Base-by-base conservation (phyloP, 1,140 invertebrate genomes). In the Luehdorfia chinensis region DNA sequence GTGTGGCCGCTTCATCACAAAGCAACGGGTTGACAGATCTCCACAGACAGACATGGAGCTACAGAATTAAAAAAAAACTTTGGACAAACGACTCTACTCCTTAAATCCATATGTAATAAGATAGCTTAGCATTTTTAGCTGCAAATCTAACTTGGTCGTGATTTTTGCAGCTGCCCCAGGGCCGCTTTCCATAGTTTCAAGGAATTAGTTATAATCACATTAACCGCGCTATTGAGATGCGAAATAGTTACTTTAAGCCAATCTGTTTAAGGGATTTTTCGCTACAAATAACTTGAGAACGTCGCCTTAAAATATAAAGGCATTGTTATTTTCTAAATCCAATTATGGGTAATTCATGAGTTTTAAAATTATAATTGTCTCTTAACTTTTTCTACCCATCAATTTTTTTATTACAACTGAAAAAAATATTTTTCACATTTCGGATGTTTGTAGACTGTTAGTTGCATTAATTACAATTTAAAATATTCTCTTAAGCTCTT, bases 1-100 rank as follows among this genome's bases (percentile, higher is more conserved):
- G 78, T 39, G 77, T 58, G 62, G 62, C 58, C 75, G 75, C 71
- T 68, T 60, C 71, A 59, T 74, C 75, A 81, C 81, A 84, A 84
- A 84, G 72, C 71, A 81, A 81, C 72, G 81, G 81, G 79, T 84
- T 85, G 81, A 85, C 79, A 85, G 73, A 74, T 79, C 71, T 74
- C 68, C 52, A 70, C 70, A 71, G 74, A 66, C 69, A 59, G 58
- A 66, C 75, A 66, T 67, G 51, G 46, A 54, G 48, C 54, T 73
- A 83, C 77, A 73, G 74, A 72, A 78, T 83, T 83, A 79, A 69
- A 71, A 70, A 76, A 70, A 71, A 63, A 67, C 48, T 56, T 56
- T 65, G 60, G 47, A 41, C 44, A 47, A 54, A 54, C 51, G 50
- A 59, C 64, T 70, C 56, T 60, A 39, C 27, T 49, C 56, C 54